These are phyloP conservation scores for Philaenus spumarius DNA, from an alignment of 1,140 invertebrate genomes.

Conservation along the genomic window DNA sequence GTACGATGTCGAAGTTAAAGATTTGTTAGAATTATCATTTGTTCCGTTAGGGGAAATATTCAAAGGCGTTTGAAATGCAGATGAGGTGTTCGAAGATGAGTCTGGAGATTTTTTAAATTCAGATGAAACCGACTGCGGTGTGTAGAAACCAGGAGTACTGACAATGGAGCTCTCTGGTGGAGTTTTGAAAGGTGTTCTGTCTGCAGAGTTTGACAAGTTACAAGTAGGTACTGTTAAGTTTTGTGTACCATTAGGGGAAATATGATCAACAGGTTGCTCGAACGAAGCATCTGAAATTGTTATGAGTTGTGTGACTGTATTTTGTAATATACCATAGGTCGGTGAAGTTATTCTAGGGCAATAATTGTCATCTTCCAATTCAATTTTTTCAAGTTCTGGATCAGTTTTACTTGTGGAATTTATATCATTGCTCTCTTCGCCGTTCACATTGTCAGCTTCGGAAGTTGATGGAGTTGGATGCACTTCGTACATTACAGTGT, in stretches of 20 bases:
- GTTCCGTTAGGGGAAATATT: conserved; percentile 17
- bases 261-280: background rate
- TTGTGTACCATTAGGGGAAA: background rate
- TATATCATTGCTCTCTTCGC: background rate
- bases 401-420: too few species aligned
- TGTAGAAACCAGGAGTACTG: conserved; percentile 12
- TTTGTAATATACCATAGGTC: conserved; percentile 16
- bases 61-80: conserved; percentile 22
- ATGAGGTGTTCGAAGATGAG: conserved; percentile 17
- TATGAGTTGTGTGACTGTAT: conserved; percentile 20
- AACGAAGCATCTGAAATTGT: conserved; percentile 15
- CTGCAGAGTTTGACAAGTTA: conserved; percentile 1
- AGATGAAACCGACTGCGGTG: conserved; percentile 10
- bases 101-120: conserved; percentile 7
- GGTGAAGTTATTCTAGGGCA: conserved; percentile 16
- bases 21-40: background rate
- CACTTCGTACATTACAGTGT: background rate
- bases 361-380: background rate
- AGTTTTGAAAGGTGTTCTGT: conserved; percentile 20
- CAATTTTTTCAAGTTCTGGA: too few species aligned
- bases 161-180: conserved; percentile 18
- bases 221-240: conserved; percentile 2
- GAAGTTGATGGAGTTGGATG: background rate
- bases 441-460: background rate
- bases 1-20: background rate